Percentiles rank a stretch among this genome's conserved stretches.
Conservation (phyloP, 2,888 invertebrate genomes). For the Alentia gelatinosa region DNA sequence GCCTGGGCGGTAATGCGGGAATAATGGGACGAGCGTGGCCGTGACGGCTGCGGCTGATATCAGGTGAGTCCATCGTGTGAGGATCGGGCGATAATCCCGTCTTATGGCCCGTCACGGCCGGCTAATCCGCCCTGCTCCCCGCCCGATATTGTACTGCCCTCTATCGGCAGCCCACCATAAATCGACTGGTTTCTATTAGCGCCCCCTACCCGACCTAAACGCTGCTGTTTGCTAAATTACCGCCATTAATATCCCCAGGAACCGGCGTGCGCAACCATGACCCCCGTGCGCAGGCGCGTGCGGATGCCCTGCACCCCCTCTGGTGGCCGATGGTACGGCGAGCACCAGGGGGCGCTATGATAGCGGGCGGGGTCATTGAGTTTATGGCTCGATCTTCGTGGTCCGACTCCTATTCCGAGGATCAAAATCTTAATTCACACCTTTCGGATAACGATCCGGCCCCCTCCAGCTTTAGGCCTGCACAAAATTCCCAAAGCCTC, state of each 20-base stretch:
- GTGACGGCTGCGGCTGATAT: background rate
- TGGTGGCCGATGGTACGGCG: background rate
- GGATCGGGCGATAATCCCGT: slow-evolving; percentile 31
- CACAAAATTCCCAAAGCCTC: background rate
- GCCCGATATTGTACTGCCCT: background rate
- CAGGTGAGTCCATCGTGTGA: slow-evolving; percentile 14
- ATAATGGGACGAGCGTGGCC: background rate
- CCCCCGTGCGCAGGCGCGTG: slow-evolving; percentile 13
- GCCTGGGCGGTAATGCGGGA: slow-evolving; percentile 6
- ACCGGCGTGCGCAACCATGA: background rate
- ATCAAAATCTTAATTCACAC: slow-evolving; percentile 48
- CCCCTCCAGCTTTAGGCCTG: background rate
- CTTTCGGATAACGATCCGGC: slow-evolving; percentile 15
- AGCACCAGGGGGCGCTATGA: background rate
- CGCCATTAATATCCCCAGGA: background rate
- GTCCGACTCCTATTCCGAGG: slow-evolving; percentile 31
- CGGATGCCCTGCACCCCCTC: background rate
- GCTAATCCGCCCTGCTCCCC: slow-evolving; percentile 7
- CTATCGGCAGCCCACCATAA: slow-evolving; percentile 3
- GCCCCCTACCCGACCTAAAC: background rate
- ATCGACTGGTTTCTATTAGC: slow-evolving; percentile 20
- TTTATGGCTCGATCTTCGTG: slow-evolving; percentile 25
- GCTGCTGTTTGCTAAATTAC: slow-evolving; percentile 42
- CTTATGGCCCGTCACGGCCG: background rate
- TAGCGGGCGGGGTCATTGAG: background rate